Evolutionary conservation across 2,888 invertebrate genomes (phyloP).

Genomic region (Ormyrus nitidulus): DNA sequence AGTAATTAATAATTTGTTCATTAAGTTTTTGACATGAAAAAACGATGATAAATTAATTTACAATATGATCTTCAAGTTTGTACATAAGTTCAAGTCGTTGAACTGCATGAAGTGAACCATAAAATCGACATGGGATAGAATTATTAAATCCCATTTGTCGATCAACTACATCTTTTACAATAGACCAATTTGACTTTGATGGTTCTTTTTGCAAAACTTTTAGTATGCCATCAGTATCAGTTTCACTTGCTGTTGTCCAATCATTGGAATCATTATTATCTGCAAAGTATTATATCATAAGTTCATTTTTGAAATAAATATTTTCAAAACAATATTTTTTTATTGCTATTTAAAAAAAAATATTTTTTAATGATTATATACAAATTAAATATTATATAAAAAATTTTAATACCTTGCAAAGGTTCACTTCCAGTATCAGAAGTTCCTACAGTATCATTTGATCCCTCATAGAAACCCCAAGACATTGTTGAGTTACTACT

Average conservation of each 20-base stretch:
- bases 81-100: conserved; percentile 88
- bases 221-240: conserved; percentile 64
- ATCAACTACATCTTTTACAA: conserved; percentile 81
- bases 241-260: conserved; percentile 63
- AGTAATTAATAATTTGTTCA: background rate
- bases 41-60: conserved; percentile 47
- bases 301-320: background rate
- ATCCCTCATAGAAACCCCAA: background rate
- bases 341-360: background rate
- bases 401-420: conserved; percentile 16
- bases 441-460: conserved; percentile 17
- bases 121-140: conserved; percentile 83
- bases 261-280: conserved; percentile 62
- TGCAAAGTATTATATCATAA: conserved; percentile 27
- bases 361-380: conserved; percentile 5
- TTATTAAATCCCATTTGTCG: conserved; percentile 80
- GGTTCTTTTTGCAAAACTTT: conserved; percentile 78
- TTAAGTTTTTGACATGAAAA: background rate
- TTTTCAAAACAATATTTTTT: too few species aligned
- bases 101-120: conserved; percentile 88
- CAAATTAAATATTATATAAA: conserved; percentile 18
- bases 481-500: conserved; percentile 1
- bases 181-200: conserved; percentile 83
- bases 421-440: conserved; percentile 56
- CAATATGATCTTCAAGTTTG: conserved; percentile 84